A percentile compares a stretch with the other conserved stretches of the same genome.
Conservation (phyloP, 2,888 invertebrate genomes). For the Amiota communis region DNA sequence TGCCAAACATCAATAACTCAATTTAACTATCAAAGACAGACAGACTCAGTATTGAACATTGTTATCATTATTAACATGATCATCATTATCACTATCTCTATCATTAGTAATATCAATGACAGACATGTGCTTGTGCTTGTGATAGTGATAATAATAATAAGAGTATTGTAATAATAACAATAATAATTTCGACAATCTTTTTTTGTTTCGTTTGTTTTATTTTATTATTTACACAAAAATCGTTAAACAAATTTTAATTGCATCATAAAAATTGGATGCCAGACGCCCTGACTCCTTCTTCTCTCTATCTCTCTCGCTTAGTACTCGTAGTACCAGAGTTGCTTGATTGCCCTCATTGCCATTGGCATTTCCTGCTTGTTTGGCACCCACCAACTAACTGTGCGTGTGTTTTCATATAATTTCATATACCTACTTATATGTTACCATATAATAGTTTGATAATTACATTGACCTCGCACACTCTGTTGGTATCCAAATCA, state of each 20-base stretch:
- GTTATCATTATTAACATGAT: constrained; percentile 16
- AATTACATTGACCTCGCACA: constrained; percentile 21
- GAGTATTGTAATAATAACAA: constrained; percentile 1
- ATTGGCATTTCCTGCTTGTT: background rate
- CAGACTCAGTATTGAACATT: background rate
- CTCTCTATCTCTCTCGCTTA: too few relatives aligned
- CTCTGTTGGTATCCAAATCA: background rate
- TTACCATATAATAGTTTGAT: constrained; percentile 1
- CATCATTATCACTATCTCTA: background rate
- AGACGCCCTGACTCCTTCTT: background rate
- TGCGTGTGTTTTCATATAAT: too few relatives aligned
- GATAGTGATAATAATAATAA: constrained; percentile 10
- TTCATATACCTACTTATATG: background rate
- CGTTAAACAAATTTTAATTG: constrained; percentile 65
- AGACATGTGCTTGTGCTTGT: background rate
- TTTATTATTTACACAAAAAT: constrained; percentile 60
- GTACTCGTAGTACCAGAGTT: too few relatives aligned
- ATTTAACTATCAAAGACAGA: constrained; percentile 6
- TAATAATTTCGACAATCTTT: constrained; percentile 3
- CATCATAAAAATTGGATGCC: constrained; percentile 53
- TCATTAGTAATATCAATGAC: background rate
- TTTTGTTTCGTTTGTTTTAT: constrained; percentile 36
- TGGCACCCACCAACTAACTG: too few relatives aligned
- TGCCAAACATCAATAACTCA: constrained; percentile 22
- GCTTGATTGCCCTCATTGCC: background rate